A percentile compares a stretch with the other conserved stretches of the same genome.
Conservation (phyloP, 2,888 invertebrate species). For the Pherbina coryleti region DNA sequence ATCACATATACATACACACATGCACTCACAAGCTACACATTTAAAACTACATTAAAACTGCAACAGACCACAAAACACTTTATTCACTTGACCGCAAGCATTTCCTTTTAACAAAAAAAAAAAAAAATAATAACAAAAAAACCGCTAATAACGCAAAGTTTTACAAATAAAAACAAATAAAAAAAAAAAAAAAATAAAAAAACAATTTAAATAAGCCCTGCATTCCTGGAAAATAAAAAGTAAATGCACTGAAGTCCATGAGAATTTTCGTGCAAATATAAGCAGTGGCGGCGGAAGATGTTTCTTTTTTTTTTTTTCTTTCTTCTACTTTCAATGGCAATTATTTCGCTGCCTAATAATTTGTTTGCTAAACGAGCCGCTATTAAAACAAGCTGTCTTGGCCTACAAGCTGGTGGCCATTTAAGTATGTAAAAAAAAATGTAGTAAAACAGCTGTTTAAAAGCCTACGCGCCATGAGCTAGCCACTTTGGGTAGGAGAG, state of each 20-base stretch:
- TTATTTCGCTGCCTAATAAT: no score
- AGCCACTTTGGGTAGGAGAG: no score
- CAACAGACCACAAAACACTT: constrained; percentile 10
- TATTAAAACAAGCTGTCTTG: no score
- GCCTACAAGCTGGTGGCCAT: no score
- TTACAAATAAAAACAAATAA: neutral
- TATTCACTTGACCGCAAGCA: neutral
- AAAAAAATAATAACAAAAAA: neutral
- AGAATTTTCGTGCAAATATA: no score
- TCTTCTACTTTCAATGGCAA: no score
- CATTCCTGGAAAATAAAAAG: neutral
- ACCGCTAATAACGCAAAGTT: neutral
- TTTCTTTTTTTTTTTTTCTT: no score
- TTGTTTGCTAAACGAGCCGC: no score
- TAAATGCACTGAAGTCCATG: neutral
- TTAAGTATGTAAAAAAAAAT: no score
- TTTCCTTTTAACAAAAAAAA: constrained; percentile 44
- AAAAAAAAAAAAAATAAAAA: neutral
- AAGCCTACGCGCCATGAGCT: no score
- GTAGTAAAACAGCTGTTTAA: no score
- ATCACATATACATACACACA: neutral
- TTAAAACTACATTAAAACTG: constrained; percentile 6
- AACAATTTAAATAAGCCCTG: neutral
- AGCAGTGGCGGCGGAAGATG: no score
- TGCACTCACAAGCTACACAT: neutral